These are phyloP conservation scores for Eretmochelys imbricata DNA, from an alignment of 2,113 vertebrate species.

Conservation along the genomic window DNA sequence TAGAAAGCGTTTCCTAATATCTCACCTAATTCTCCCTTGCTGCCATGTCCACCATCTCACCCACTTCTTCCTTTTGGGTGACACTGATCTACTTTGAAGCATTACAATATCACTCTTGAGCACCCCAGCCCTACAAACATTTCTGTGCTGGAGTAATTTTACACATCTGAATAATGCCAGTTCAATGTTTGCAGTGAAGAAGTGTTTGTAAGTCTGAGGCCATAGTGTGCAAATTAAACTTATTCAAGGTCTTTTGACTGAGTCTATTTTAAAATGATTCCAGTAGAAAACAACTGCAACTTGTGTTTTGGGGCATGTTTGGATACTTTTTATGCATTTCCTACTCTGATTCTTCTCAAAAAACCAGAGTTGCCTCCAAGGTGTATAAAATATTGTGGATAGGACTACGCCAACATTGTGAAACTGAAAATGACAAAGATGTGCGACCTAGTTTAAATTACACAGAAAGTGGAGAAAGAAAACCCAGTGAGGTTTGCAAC, in stretches of 20 bases:
- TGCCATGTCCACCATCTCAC: not conserved
- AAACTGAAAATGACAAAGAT: not conserved
- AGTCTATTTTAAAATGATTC: not conserved
- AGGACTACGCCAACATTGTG: not conserved
- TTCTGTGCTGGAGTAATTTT: not conserved
- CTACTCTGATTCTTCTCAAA: not conserved
- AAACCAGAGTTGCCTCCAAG: not conserved
- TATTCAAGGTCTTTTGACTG: not conserved
- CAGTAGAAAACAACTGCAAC: not conserved
- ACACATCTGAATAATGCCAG: not conserved
- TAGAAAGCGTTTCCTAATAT: not conserved
- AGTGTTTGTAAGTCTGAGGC: not conserved
- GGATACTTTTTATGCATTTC: not conserved
- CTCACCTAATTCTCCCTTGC: not conserved
- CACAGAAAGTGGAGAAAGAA: not conserved
- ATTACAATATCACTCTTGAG: not conserved
- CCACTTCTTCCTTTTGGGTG: not conserved
- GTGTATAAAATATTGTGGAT: not conserved
- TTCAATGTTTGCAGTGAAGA: not conserved
- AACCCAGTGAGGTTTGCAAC: not conserved
- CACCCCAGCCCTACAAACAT: not conserved
- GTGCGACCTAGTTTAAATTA: not conserved
- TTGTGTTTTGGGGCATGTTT: not conserved
- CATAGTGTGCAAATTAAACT: not conserved
- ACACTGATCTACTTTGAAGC: not conserved